These are phyloP conservation scores for Euproctis similis DNA, from an alignment of 2,888 invertebrate species.

Conservation along the genomic window DNA sequence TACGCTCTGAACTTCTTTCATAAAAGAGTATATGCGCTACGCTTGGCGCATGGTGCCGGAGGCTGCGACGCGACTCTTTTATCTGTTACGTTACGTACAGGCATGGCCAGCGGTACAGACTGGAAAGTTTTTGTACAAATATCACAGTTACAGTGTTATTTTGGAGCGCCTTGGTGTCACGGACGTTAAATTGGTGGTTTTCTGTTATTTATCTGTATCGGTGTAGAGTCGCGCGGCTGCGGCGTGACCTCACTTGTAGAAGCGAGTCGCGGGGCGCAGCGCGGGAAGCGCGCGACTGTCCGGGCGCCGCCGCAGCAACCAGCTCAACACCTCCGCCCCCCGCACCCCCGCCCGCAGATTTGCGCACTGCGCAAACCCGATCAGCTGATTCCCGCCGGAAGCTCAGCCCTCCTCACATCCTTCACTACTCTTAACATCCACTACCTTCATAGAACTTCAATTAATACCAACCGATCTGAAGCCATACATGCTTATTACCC, in stretches of 20 bases:
- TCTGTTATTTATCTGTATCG: constrained; percentile 31
- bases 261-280: constrained; percentile 19
- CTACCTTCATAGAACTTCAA: no score
- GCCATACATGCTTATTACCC: no score
- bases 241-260: constrained; percentile 21
- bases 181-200: constrained; percentile 20
- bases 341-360: constrained; percentile 50
- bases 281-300: constrained; percentile 37
- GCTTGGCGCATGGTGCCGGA: constrained; percentile 34
- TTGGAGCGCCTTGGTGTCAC: constrained; percentile 17
- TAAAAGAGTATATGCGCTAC: constrained; percentile 34
- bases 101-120: constrained; percentile 40
- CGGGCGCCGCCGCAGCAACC: constrained; percentile 42
- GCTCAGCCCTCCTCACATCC: constrained; percentile 48
- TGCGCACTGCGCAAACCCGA: constrained; percentile 74
- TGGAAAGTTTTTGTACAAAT: constrained; percentile 32
- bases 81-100: constrained; percentile 27
- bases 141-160: constrained; percentile 45
- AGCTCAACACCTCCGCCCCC: constrained; percentile 17
- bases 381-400: constrained; percentile 74
- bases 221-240: constrained; percentile 25
- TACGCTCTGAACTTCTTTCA: constrained; percentile 52
- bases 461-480: no score
- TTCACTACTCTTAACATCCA: no score
- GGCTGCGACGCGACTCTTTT: constrained; percentile 31